Evolutionary conservation across 2,888 invertebrate genomes (phyloP).

Genomic region (Teinopalpus imperialis): DNA sequence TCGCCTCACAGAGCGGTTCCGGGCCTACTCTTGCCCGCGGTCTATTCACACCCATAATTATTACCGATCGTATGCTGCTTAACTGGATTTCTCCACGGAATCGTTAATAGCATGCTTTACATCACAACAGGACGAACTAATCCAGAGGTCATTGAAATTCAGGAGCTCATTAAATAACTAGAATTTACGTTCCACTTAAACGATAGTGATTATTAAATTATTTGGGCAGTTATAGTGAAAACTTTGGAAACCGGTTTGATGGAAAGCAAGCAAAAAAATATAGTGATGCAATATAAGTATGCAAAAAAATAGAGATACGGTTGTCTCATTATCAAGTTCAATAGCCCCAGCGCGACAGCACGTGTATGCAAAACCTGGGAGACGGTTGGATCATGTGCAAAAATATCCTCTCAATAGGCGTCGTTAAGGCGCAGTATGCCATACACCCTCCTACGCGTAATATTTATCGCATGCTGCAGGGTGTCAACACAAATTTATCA

Average conservation of each 20-base stretch:
- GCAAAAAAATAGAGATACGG: conserved; percentile 67
- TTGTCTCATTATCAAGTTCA: conserved; percentile 80
- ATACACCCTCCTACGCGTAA: conserved; percentile 46
- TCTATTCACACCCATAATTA: conserved; percentile 65
- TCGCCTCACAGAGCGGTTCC: conserved; percentile 68
- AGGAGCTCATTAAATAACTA: conserved; percentile 14
- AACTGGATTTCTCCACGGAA: conserved; percentile 56
- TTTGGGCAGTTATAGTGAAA: conserved; percentile 29
- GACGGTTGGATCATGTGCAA: conserved; percentile 54
- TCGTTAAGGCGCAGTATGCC: conserved; percentile 69
- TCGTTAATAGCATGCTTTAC: conserved; percentile 39
- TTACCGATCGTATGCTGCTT: conserved; percentile 49
- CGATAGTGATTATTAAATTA: background rate
- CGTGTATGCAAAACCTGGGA: conserved; percentile 77
- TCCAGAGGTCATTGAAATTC: conserved; percentile 9
- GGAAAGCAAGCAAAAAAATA: conserved; percentile 45
- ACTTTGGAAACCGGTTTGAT: conserved; percentile 33
- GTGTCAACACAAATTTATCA: conserved; percentile 73
- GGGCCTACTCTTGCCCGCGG: conserved; percentile 63
- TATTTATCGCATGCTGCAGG: conserved; percentile 66
- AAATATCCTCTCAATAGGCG: conserved; percentile 54
- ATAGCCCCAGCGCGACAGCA: conserved; percentile 74
- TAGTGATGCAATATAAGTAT: conserved; percentile 67
- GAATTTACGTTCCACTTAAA: background rate
- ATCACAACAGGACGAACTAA: conserved; percentile 13